Percentiles rank a stretch among this genome's conserved stretches.
Conservation (phyloP, 2,113 vertebrate species). For the Donacobius atricapilla region DNA sequence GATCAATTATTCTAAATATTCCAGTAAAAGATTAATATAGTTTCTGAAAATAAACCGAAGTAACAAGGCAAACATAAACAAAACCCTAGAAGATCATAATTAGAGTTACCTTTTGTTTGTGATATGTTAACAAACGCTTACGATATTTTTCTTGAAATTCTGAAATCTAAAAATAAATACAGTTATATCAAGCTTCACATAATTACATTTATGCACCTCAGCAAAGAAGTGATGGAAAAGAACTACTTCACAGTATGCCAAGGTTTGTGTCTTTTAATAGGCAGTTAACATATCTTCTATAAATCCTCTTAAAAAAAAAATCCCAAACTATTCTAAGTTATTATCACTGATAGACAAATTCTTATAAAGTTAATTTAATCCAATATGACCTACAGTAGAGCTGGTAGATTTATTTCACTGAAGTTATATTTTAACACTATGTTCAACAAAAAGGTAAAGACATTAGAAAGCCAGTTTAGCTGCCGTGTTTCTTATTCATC, state of each 20-base stretch:
- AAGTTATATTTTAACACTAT: background rate
- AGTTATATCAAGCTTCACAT: background rate
- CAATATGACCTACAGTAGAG: background rate
- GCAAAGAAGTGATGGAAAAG: background rate
- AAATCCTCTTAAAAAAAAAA: background rate
- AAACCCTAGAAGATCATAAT: background rate
- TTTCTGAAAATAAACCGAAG: background rate
- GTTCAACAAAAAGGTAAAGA: background rate
- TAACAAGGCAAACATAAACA: background rate
- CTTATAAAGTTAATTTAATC: background rate
- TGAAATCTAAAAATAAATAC: conserved; percentile 74
- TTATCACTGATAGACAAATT: background rate
- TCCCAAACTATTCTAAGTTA: background rate
- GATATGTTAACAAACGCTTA: conserved; percentile 76
- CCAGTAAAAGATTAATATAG: background rate
- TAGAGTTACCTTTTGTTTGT: conserved; percentile 78
- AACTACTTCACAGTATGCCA: background rate
- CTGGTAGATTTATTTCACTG: background rate
- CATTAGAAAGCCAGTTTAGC: background rate
- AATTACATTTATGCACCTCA: background rate
- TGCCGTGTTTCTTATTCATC: conserved; percentile 3
- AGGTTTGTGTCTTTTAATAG: background rate
- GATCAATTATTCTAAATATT: background rate
- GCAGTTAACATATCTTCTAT: background rate
- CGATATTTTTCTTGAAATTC: conserved; percentile 87